Evolutionary conservation across 2,888 invertebrate genomes (phyloP).

Genomic region (Andrena praecox): DNA sequence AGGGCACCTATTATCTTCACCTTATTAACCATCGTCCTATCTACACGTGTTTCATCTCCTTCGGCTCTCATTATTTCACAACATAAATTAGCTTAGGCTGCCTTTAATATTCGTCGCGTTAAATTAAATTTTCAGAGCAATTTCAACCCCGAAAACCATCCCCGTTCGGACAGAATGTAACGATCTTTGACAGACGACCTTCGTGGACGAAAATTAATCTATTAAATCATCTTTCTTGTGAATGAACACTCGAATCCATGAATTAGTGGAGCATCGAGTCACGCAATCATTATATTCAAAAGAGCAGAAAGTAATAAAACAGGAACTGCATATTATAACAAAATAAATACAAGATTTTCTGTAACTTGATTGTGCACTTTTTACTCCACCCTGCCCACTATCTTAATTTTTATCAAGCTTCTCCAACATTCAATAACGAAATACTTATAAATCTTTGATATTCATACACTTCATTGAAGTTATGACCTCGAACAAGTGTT

Average conservation of each 20-base stretch:
- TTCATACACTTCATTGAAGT: not conserved
- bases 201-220: too few species aligned
- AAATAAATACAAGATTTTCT: too few species aligned
- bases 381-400: too few species aligned
- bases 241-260: too few species aligned
- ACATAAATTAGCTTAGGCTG: slow-evolving; percentile 32
- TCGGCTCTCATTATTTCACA: slow-evolving; percentile 19
- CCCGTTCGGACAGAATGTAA: not conserved
- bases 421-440: not conserved
- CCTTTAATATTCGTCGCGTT: slow-evolving; percentile 1
- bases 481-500: not conserved
- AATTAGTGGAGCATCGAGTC: too few species aligned
- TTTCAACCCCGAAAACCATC: not conserved
- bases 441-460: too few species aligned
- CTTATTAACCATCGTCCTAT: slow-evolving; percentile 25
- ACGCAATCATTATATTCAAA: too few species aligned
- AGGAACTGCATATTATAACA: not conserved
- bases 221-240: not conserved
- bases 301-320: not conserved
- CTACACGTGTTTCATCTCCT: slow-evolving; percentile 30
- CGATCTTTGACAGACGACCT: not conserved
- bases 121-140: slow-evolving; percentile 15
- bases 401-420: not conserved
- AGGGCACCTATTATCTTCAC: slow-evolving; percentile 34
- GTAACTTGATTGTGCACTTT: too few species aligned